Conservation (phyloP, 2,113 vertebrate species). For the Sinocyclocheilus anophthalmus region DNA sequence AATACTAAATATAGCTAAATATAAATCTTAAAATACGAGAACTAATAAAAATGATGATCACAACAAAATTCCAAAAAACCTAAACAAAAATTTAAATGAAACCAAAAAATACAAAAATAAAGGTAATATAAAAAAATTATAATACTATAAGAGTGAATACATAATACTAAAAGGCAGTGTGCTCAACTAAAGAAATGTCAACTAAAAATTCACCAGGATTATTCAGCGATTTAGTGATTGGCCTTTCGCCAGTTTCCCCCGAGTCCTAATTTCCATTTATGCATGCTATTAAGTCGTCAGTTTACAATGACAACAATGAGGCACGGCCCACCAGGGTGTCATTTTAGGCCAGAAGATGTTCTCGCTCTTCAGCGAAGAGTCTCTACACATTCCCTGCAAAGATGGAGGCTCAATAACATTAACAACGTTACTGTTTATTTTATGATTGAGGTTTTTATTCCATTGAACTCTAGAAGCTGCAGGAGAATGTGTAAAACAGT, state of each 20-base stretch:
- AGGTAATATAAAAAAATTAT: too few species aligned
- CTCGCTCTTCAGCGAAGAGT: not conserved
- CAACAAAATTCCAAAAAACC: too few species aligned
- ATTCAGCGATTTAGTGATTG: not conserved
- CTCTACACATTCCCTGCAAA: not conserved
- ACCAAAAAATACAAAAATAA: too few species aligned
- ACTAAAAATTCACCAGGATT: not conserved
- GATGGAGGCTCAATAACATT: constrained; percentile 4
- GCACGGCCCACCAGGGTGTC: not conserved
- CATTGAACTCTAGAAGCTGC: not conserved
- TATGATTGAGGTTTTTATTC: not conserved
- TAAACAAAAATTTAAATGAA: too few species aligned
- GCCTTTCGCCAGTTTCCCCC: not conserved
- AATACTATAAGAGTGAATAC: too few species aligned
- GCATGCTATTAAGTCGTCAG: not conserved
- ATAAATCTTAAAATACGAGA: too few species aligned
- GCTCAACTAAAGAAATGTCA: not conserved
- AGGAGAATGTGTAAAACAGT: not conserved
- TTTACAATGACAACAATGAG: not conserved
- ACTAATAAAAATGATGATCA: too few species aligned
- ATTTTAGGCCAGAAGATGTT: constrained; percentile 35
- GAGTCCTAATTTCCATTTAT: not conserved
- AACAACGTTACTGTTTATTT: not conserved
- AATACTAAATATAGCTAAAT: too few species aligned
- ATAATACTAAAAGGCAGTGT: not conserved